Percentiles rank a stretch among this genome's conserved stretches.
Evolutionary conservation across 2,113 vertebrate species (phyloP).

Genomic region (Colistium nudipinnis): DNA sequence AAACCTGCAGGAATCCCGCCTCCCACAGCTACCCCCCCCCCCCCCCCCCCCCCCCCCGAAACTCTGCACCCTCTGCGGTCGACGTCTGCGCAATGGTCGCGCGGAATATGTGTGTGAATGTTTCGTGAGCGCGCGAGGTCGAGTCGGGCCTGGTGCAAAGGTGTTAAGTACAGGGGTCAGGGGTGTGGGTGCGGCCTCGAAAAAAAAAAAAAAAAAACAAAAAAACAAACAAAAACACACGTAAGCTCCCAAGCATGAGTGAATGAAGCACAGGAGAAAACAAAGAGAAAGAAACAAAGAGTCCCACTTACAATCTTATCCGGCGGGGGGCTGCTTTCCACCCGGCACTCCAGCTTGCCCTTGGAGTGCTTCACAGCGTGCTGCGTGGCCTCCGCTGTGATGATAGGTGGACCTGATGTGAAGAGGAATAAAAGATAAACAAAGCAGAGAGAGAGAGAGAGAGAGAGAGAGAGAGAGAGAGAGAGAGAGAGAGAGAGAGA

Average conservation of each 20-base stretch:
- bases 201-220: too few relatives aligned
- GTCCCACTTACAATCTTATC: conserved; percentile 88
- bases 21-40: conserved; percentile 32
- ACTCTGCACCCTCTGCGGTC: conserved; percentile 38
- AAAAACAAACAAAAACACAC: too few relatives aligned
- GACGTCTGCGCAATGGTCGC: conserved; percentile 46
- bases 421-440: conserved; percentile 21
- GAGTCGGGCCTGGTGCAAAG: conserved; percentile 36
- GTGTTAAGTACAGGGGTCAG: conserved; percentile 66
- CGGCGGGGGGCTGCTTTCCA: conserved; percentile 87
- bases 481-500: background rate
- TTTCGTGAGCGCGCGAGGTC: conserved; percentile 32
- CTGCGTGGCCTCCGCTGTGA: conserved; percentile 84
- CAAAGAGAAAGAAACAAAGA: too few relatives aligned
- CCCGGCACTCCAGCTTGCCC: conserved; percentile 88
- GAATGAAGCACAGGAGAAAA: conserved; percentile 30
- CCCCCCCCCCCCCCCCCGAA: conserved; percentile 2
- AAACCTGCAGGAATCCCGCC: conserved; percentile 31
- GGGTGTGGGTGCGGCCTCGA: conserved; percentile 30
- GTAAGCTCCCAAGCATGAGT: conserved; percentile 22
- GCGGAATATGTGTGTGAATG: conserved; percentile 36
- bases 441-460: background rate
- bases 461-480: background rate
- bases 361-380: conserved; percentile 87
- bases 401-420: conserved; percentile 87